Conservation (phyloP, 2,888 invertebrate genomes). For the Cactoblastis cactorum region DNA sequence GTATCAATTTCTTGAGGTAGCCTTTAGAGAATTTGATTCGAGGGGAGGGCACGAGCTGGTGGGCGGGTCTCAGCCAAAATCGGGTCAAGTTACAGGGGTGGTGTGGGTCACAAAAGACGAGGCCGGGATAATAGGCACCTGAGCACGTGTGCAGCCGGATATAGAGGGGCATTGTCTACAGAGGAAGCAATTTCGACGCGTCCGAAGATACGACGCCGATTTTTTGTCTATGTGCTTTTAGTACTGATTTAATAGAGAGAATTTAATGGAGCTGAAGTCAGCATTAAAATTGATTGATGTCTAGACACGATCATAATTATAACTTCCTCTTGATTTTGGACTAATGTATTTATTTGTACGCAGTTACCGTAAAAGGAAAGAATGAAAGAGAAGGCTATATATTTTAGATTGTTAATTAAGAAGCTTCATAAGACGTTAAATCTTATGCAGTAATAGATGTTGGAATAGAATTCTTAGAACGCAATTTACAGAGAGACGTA, state of each 20-base stretch:
- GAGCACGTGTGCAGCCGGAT: constrained; percentile 78
- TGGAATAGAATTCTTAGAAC: constrained; percentile 18
- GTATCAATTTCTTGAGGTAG: constrained; percentile 44
- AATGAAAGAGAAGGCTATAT: neutral
- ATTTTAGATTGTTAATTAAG: neutral
- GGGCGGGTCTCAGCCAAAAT: constrained; percentile 56
- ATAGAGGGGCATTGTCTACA: constrained; percentile 68
- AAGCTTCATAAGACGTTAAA: neutral
- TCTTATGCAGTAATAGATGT: neutral
- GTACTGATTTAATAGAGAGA: constrained; percentile 20
- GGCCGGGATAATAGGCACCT: constrained; percentile 72
- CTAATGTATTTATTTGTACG: neutral
- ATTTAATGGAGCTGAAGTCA: constrained; percentile 18
- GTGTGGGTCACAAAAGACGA: constrained; percentile 56
- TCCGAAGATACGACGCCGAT: constrained; percentile 65
- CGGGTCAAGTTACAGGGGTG: constrained; percentile 74
- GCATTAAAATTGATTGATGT: constrained; percentile 13
- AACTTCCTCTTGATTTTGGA: neutral
- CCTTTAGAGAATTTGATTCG: constrained; percentile 42
- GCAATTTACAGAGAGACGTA: constrained; percentile 36
- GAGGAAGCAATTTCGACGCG: constrained; percentile 74
- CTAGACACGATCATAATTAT: constrained; percentile 11
- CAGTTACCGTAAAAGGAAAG: neutral
- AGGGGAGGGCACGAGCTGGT: constrained; percentile 70
- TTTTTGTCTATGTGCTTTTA: constrained; percentile 42